Conservation (phyloP, 2,888 invertebrate species). For the Dryocosmus kuriphilus region DNA sequence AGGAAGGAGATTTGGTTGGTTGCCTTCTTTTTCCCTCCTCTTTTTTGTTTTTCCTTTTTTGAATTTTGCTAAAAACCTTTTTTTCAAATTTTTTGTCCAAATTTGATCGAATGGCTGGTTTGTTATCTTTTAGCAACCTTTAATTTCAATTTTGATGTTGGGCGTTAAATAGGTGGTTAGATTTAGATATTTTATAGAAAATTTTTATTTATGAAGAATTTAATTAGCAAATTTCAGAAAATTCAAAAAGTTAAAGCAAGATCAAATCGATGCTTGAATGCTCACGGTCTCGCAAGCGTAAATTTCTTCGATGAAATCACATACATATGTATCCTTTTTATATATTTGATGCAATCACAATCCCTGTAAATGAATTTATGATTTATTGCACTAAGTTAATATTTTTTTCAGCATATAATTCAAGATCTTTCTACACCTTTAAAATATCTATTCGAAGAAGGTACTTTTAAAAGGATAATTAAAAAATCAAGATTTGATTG, state of each 20-base stretch:
- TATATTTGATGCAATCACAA: constrained; percentile 1
- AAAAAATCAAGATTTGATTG: not conserved
- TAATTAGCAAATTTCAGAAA: not conserved
- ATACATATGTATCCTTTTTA: constrained; percentile 5
- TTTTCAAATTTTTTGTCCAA: too few species aligned
- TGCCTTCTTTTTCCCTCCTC: too few species aligned
- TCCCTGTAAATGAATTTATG: not conserved
- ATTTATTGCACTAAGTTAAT: not conserved
- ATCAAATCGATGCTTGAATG: constrained; percentile 34
- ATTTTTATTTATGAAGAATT: too few species aligned
- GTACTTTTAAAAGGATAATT: not conserved
- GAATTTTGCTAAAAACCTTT: too few species aligned
- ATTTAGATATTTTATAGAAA: too few species aligned
- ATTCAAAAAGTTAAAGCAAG: constrained; percentile 20
- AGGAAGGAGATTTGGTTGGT: too few species aligned
- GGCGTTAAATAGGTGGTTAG: too few species aligned
- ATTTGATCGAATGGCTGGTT: too few species aligned
- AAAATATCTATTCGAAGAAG: not conserved
- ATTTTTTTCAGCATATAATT: not conserved
- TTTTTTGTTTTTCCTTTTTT: too few species aligned
- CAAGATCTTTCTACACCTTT: not conserved
- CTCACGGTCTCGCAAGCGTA: constrained; percentile 5
- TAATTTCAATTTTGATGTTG: too few species aligned
- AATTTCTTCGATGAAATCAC: constrained; percentile 9
- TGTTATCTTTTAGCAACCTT: too few species aligned